Evolutionary conservation across 1,140 invertebrate species (phyloP), one percentile per base, ranked within the genome.

Genomic region (Drosophila repleta): DNA sequence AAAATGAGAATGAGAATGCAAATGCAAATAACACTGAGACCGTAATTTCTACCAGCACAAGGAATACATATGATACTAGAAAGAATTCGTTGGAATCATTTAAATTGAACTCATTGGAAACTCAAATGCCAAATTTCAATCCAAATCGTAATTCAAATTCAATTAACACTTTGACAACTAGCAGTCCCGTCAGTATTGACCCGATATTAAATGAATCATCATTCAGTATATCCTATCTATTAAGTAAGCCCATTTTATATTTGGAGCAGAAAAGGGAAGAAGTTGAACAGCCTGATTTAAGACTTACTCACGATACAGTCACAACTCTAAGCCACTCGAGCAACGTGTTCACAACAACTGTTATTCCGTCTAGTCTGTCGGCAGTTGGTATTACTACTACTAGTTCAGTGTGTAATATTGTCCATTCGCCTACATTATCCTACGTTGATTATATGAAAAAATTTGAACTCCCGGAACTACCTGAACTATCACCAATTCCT

Each of bases 371-470:
- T 10, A 57, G 24, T 41, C 15, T 35, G n/a, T 49, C 46, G 43
- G 41, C 32, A 7, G 46, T 32, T 17, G 49, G 4, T 8, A 32
- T 32, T 4, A 32, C 26, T 60, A 67, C 11, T 4, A 39, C 32
- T 43, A 60, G 29, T 13, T 15, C 45, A 29, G 57, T 32, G 10
- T 79, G 63, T 46, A 56, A 56, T 65, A 29, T 57, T 46, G 45
- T 32, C 55, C 17, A 35, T 35, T 69, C 57, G 29, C 58, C 65
- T n/a, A 60, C 72, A 4, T 41, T 74, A 13, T 79, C 83, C 13
- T 89, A 89, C 21, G 39, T 58, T 24, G 80, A 89, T 46, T 90
- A 90, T 55, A 85, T 89, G 80, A 90, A 90, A 52, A 66, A 79
- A 49, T 90, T 90, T 76, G 74, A 90, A 11, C 62, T 89, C 45